phyloP scores from a whole-genome alignment of 2,888 invertebrate species.

The Ichneumon xanthorius region DNA sequence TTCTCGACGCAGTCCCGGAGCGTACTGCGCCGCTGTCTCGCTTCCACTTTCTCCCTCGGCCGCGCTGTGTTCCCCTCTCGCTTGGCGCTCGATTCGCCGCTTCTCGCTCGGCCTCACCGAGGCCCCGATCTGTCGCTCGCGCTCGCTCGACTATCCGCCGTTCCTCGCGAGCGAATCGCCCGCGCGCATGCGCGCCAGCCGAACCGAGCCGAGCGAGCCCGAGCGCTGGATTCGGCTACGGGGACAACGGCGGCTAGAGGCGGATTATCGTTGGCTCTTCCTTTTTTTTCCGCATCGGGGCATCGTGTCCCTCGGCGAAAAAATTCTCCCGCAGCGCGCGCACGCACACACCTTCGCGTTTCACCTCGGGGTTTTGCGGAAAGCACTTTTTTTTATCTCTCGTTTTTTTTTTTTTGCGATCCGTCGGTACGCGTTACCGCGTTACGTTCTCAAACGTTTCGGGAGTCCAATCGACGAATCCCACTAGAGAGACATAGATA shows the following conservation, averaged over 20 bases:
- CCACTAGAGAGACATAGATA: background rate
- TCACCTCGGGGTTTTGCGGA: constrained; percentile 1
- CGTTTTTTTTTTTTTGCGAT: constrained; percentile 8
- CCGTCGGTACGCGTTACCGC: constrained; percentile 18
- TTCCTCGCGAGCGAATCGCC: constrained; percentile 49
- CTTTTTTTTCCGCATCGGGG: background rate
- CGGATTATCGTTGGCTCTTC: constrained; percentile 17
- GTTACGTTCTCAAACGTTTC: constrained; percentile 48
- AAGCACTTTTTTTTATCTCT: background rate
- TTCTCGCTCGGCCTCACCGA: constrained; percentile 35
- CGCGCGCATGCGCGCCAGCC: constrained; percentile 28
- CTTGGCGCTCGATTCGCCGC: constrained; percentile 41
- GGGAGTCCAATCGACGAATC: constrained; percentile 11
- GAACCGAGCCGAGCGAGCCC: constrained; percentile 68
- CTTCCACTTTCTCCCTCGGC: constrained; percentile 41
- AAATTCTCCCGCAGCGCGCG: background rate
- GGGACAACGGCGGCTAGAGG: constrained; percentile 13
- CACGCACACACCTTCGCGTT: background rate
- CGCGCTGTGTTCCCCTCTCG: constrained; percentile 37
- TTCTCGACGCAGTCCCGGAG: constrained; percentile 63
- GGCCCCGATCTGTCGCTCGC: constrained; percentile 33
- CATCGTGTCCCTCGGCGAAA: background rate
- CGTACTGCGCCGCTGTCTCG: constrained; percentile 63
- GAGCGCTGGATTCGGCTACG: constrained; percentile 18
- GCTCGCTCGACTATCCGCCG: constrained; percentile 22